Evolutionary conservation across 2,113 vertebrate genomes (phyloP), one percentile per base, ranked within the genome.

Genomic region (Hydropotes inermis): DNA sequence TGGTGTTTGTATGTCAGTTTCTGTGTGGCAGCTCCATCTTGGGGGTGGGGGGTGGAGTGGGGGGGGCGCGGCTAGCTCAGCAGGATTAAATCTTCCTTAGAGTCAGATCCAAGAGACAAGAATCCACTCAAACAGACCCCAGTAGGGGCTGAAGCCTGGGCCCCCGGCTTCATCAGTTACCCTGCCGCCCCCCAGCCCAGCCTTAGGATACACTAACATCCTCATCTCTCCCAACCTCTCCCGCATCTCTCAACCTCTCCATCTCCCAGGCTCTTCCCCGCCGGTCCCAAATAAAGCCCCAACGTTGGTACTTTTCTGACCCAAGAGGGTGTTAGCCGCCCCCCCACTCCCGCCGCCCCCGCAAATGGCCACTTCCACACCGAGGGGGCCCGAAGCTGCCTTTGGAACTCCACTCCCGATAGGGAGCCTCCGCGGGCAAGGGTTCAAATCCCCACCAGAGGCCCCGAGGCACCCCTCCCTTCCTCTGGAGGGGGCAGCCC

Each of bases 21-120:
- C 89, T 86, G 60, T 47, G 61, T 96, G 79, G 94, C 97, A 94
- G 86, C 61, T 87, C 87, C 76, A 47, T 89, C 89, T 74, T 28
- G 28, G 5, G 28, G n/a, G 17, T 36, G 33, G 39, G 13, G 12
- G 30, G 58, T 45, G 45, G 45, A 19, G 55, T 19, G 2, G 25
- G 27, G 16, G 11, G 23, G 64, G 45, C n/a, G 30, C 33, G 27
- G 55, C n/a, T 17, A 39, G 54, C 60, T 82, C 50, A n/a, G 47
- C 36, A 79, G 50, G 25, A 54, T 83, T 61, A 83, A 87, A 57
- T 89, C 61, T 91, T 93, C 81, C 87, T n/a, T 45, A 14, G 23
- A 96, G 82, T 70, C 90, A 47, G 91, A 76, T 2, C 27, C 81
- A 9, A 60, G 43, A 58, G 57, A 57, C 55, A 28, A 36, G 88